Evolutionary conservation across 37 sponge, comb jelly and placozoan genomes (phyloP).

Genomic region (Cladorhizidae sp.): DNA sequence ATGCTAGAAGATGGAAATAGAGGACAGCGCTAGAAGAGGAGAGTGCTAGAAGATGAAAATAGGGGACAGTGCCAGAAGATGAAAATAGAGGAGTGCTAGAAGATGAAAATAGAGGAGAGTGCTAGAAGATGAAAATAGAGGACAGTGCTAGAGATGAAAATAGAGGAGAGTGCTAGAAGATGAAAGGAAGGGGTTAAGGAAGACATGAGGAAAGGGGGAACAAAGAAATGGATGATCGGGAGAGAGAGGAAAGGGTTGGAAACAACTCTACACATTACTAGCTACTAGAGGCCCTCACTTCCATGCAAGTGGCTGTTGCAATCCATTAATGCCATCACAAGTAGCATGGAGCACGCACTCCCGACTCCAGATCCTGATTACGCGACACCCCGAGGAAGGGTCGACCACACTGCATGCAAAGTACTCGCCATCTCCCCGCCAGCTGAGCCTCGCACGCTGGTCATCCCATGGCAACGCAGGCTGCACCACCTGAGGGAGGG

Average conservation of each 20-base stretch:
- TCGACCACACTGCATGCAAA: conserved; percentile 79
- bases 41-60: too few species aligned
- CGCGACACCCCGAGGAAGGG: conserved; percentile 46
- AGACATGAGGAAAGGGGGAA: not conserved
- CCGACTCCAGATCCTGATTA: conserved; percentile 83
- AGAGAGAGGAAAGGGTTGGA: too few species aligned
- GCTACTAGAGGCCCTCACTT: conserved; percentile 24
- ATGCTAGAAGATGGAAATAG: too few species aligned
- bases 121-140: too few species aligned
- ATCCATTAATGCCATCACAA: conserved; percentile 69
- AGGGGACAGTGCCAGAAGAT: too few species aligned
- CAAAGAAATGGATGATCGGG: too few species aligned
- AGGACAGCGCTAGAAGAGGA: too few species aligned
- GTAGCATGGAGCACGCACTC: conserved; percentile 89
- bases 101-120: too few species aligned
- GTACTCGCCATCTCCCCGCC: conserved; percentile 98
- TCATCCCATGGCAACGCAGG: conserved; percentile 78
- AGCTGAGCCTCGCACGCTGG: conserved; percentile 65
- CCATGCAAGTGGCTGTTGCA: conserved; percentile 88
- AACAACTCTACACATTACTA: not conserved
- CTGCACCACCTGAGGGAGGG: conserved; percentile 13
- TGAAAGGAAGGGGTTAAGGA: not conserved
- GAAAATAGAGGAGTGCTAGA: too few species aligned
- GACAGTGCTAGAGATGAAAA: too few species aligned
- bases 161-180: not conserved